Evolutionary conservation across 30 jellyfish, hydroid and myxozoan species (phyloP), one percentile per base, ranked within the genome.

Genomic region (Hydra vulgaris): DNA sequence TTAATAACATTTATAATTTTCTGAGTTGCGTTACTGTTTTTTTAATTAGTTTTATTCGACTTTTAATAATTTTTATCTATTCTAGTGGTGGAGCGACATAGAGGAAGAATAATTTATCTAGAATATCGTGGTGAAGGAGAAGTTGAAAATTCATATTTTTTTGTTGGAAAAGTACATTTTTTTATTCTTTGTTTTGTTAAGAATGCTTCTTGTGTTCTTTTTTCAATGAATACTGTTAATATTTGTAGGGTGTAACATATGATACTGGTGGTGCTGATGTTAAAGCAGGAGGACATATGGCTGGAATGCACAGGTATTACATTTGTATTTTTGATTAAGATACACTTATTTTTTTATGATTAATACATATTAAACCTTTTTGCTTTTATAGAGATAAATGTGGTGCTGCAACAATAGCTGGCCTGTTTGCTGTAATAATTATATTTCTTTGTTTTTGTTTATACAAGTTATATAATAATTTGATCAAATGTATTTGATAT

Each of bases 251-350:
- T 71, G 88, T 92, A 7, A 92, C 98, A 7, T 92, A 92, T 74
- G 98, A 92, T 74, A 92, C 98, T 53, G 98, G 98, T 80, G 98
- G 98, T 27, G 98, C 98, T 25, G 98, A 92, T 74, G 96, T 92
- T 22, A 92, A 92, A 77, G 98, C 96, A 17, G 98, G 98, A 7
- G 98, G 98, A 5, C 83, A 25, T 26, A 92, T 92, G 98, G 96
- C 98, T 26, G 98, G 98, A 17, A 92, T 92, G 98, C 98, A 92
- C 71, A 76, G 98, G 98, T 92, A 22, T 24, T 24, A 19, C 78
- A 54, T 24, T 74, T 71, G 20, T n/a, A n/a, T n/a, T n/a, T n/a
- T n/a, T n/a, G n/a, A n/a, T n/a, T n/a, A n/a, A n/a, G n/a, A n/a
- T n/a, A n/a, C n/a, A n/a, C n/a, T n/a, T n/a, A n/a, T n/a, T n/a